Evolutionary conservation across 2,797 vertebrate species (phyloP).

Genomic region (Valencia hispanica): DNA sequence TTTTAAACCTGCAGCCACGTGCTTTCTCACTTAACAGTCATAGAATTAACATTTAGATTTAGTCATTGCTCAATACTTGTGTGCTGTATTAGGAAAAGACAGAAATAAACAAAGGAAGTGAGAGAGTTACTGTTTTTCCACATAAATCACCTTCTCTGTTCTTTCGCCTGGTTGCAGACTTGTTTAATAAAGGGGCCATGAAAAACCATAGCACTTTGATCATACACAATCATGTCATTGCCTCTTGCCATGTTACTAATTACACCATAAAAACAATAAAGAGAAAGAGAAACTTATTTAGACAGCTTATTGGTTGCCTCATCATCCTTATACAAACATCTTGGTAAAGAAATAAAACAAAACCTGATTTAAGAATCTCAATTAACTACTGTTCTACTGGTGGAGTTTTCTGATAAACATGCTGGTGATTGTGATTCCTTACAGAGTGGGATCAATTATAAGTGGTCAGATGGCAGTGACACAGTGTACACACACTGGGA

Average conservation of each 20-base stretch:
- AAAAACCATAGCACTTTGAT: neutral
- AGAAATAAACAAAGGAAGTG: conserved; percentile 36
- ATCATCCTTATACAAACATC: neutral
- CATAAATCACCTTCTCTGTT: neutral
- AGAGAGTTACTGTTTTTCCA: conserved; percentile 20
- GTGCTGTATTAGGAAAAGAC: conserved; percentile 40
- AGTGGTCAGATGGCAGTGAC: conserved; percentile 90
- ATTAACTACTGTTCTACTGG: neutral
- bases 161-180: neutral
- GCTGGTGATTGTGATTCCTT: conserved; percentile 32
- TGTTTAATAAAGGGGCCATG: neutral
- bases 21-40: conserved; percentile 36
- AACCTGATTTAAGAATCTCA: neutral
- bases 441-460: conserved; percentile 88
- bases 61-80: conserved; percentile 10
- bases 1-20: conserved; percentile 13
- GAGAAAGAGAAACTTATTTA: neutral
- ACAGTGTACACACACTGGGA: conserved; percentile 90
- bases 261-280: neutral
- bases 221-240: neutral
- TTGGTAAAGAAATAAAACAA: neutral
- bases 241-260: neutral
- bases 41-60: conserved; percentile 26
- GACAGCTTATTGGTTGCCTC: neutral
- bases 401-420: conserved; percentile 12